Conservation (phyloP, 1,140 invertebrate genomes). For the Sycophila sp. region DNA sequence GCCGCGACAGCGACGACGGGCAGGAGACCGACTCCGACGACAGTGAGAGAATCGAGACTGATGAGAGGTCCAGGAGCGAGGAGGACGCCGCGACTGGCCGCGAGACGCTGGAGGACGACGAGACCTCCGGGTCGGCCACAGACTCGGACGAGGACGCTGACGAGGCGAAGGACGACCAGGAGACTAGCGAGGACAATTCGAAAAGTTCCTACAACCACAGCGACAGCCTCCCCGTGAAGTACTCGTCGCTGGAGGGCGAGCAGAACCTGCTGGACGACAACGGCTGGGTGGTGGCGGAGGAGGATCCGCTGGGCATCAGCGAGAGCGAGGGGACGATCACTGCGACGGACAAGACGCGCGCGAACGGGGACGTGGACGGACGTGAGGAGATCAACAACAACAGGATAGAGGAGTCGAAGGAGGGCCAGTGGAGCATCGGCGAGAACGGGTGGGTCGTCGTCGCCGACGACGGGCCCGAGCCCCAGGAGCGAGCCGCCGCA, state of each 20-base stretch:
- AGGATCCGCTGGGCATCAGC: constrained; percentile 11
- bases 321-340: constrained; percentile 7
- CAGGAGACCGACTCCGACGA: neutral
- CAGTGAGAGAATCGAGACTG: constrained; percentile 35
- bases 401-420: constrained; percentile 18
- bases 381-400: constrained; percentile 45
- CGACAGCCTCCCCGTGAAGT: constrained; percentile 1
- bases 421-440: constrained; percentile 44
- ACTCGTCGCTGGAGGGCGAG: constrained; percentile 12
- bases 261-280: constrained; percentile 61
- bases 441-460: constrained; percentile 47
- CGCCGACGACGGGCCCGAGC: constrained; percentile 35
- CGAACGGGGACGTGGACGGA: constrained; percentile 9
- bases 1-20: neutral
- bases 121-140: too few species aligned
- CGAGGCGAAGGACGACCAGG: neutral
- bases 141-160: constrained; percentile 11
- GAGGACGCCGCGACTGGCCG: neutral
- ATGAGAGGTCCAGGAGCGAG: neutral
- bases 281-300: constrained; percentile 59
- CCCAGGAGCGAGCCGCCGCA: constrained; percentile 6
- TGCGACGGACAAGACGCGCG: neutral
- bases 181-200: neutral
- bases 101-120: neutral
- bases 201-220: neutral